Base-by-base conservation (phyloP, 1,140 invertebrate species). In the Aphelenchoides fujianensis region DNA sequence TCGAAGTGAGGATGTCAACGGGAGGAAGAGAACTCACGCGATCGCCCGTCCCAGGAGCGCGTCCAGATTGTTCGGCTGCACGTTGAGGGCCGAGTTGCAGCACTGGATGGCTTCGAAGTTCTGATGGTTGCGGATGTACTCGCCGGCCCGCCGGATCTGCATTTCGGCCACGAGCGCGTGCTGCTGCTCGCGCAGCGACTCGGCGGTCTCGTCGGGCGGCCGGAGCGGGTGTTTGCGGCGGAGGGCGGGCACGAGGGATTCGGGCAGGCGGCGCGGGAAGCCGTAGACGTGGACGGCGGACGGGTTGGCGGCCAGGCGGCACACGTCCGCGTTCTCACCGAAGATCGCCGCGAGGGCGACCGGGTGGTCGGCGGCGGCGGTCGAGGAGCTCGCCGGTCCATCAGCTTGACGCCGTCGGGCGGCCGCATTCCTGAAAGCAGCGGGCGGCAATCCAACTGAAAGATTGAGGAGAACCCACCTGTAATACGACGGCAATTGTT, bases 61-160 rank as follows among this genome's bases (percentile, higher is more conserved):
- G 36, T 66, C 63, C 0, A 30, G n/a, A 30, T 35, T 66, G 2
- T 66, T 3, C n/a, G 63, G 63, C 2, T 30, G 27, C 31, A 36
- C 12, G 12, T 37, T 31, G 12, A 66, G 32, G 32, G 63, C 63
- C 16, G 16, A 41, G 3, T 66, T 66, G 31, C 63, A 66, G 32
- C 32, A 34, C 34, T 66, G 63, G 31, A 66, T 66, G 12, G 63
- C 63, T 35, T 66, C 63, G 31, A 66, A 66, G 36, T 66, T 66
- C 16, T 36, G 27, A 12, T 30, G 16, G 12, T 64, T 12, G 16
- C 36, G 16, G 31, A 66, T 66, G 32, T 36, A 66, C 2, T 34
- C 63, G 1, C 63, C 63, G 36, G 63, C 63, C 53, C 31, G 16
- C 27, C 32, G 31, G 32, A 66, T 36, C 12, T 66, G 63, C 16